Evolutionary conservation across 2,888 invertebrate genomes (phyloP).

Genomic region (Zhuqinia jingwanae): DNA sequence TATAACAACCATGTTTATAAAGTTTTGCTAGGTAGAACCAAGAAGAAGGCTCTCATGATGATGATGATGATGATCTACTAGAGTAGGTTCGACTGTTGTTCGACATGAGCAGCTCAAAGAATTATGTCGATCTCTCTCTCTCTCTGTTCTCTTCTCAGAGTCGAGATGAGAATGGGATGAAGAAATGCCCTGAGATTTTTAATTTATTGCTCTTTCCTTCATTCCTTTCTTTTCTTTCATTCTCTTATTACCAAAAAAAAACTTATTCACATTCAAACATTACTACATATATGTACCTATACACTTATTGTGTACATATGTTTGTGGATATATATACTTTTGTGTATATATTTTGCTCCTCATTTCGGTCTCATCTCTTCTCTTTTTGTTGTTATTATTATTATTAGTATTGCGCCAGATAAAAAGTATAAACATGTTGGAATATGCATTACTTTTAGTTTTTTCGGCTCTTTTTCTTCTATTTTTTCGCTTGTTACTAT

Average conservation of each 20-base stretch:
- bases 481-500: conserved; percentile 41
- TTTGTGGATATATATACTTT: neutral
- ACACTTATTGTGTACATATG: too few relatives aligned
- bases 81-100: conserved; percentile 67
- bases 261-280: conserved; percentile 39
- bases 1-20: conserved; percentile 11
- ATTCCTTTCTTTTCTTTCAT: conserved; percentile 68
- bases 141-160: conserved; percentile 4
- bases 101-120: conserved; percentile 67
- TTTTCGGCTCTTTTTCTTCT: conserved; percentile 58
- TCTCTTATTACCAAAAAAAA: conserved; percentile 63
- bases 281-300: neutral
- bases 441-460: conserved; percentile 46
- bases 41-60: neutral
- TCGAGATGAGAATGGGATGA: conserved; percentile 64
- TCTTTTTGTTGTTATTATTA: conserved; percentile 4
- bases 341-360: neutral
- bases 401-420: conserved; percentile 45
- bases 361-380: conserved; percentile 8
- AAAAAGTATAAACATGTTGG: conserved; percentile 22
- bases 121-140: conserved; percentile 57
- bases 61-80: conserved; percentile 57
- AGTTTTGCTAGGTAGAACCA: neutral
- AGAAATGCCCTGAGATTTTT: conserved; percentile 69
- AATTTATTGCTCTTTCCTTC: conserved; percentile 70